A percentile compares a stretch with the other conserved stretches of the same genome.
phyloP scores from a whole-genome alignment of 35 echinoderm and acorn worm species.

The Ptychodera flava region DNA sequence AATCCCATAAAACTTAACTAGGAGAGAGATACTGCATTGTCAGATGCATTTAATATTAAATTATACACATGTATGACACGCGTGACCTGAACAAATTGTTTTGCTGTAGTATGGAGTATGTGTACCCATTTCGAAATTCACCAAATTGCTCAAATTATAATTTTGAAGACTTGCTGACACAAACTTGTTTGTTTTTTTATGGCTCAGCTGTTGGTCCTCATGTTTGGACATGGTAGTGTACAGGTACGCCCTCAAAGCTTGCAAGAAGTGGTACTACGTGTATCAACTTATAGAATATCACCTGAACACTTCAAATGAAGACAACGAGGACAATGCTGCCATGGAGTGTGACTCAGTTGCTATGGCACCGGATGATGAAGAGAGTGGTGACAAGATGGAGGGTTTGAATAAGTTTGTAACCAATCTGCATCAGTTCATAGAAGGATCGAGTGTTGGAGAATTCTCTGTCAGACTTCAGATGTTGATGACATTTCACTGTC shows the following conservation, averaged over 20 bases:
- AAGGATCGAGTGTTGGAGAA: slow-evolving; percentile 74
- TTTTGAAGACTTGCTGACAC: too few species aligned
- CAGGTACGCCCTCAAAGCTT: slow-evolving; percentile 32
- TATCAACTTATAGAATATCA: slow-evolving; percentile 66
- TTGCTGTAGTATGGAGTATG: too few species aligned
- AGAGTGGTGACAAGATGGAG: not conserved
- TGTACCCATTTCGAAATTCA: too few species aligned
- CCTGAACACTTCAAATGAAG: not conserved
- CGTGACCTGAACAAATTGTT: too few species aligned
- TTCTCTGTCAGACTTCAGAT: slow-evolving; percentile 56
- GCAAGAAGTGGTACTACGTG: slow-evolving; percentile 88
- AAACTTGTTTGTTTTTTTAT: too few species aligned
- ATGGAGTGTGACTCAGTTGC: not conserved
- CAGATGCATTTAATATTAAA: too few species aligned
- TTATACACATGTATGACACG: too few species aligned
- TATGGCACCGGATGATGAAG: not conserved
- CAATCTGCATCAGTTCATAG: slow-evolving; percentile 80
- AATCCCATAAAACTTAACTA: too few species aligned
- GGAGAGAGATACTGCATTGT: too few species aligned
- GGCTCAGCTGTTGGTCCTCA: slow-evolving; percentile 74
- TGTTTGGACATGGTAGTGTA: slow-evolving; percentile 75
- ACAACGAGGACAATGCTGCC: not conserved
- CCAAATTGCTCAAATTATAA: too few species aligned
- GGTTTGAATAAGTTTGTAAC: slow-evolving; percentile 32
- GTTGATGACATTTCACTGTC: slow-evolving; percentile 71